Conservation (phyloP, 1,140 invertebrate species). For the Saccostrea glomerata region DNA sequence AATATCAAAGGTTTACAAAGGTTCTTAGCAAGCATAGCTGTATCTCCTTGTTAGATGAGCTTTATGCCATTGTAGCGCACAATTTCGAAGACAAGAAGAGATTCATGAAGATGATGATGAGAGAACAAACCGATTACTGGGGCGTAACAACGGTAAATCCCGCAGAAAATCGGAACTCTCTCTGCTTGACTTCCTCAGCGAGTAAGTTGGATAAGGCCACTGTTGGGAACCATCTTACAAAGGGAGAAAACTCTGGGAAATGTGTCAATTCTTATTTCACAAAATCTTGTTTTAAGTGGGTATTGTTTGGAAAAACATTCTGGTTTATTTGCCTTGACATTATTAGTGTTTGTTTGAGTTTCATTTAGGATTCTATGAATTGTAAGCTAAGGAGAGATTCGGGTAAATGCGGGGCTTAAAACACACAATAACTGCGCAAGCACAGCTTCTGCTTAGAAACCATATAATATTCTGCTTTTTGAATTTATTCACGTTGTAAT, state of each 20-base stretch:
- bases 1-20: not conserved
- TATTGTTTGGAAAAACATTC: not conserved
- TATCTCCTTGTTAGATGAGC: not conserved
- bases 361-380: not conserved
- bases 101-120: conserved; percentile 70
- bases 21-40: not conserved
- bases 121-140: conserved; percentile 55
- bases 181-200: conserved; percentile 66
- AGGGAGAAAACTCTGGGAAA: not conserved
- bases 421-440: not conserved
- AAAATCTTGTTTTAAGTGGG: not conserved
- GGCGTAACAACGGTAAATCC: conserved; percentile 48
- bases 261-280: not conserved
- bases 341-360: not conserved
- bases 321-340: not conserved
- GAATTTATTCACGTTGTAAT: not conserved
- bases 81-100: conserved; percentile 70
- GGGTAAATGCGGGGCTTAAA: not conserved
- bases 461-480: not conserved
- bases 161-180: conserved; percentile 60
- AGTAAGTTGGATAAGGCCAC: conserved; percentile 59
- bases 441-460: conserved; percentile 17
- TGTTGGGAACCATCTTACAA: not conserved
- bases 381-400: not conserved
- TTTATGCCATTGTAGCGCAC: conserved; percentile 67